Evolutionary conservation across 2,797 vertebrate species (phyloP).

Genomic region (Darevskia mixta): DNA sequence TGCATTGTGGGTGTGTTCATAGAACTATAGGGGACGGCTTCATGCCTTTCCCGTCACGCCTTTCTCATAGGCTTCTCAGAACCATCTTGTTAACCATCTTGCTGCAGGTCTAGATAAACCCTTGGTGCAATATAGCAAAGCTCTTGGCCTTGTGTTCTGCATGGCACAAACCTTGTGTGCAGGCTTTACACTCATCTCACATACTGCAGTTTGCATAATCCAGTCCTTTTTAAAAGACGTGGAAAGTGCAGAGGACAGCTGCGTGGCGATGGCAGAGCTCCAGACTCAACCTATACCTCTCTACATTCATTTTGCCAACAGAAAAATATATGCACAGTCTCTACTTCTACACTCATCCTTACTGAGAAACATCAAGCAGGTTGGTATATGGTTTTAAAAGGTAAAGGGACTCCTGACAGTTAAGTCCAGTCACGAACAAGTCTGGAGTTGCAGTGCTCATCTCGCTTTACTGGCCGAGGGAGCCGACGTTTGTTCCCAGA

Average conservation of each 20-base stretch:
- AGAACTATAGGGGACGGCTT: neutral
- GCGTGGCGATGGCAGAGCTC: neutral
- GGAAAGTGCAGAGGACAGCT: neutral
- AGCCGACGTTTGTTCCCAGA: too few species aligned
- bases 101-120: neutral
- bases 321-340: neutral
- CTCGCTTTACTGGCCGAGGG: too few species aligned
- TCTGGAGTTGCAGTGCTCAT: too few species aligned
- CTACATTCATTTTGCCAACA: neutral
- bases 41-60: neutral
- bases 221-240: too few species aligned
- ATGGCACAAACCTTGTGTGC: neutral
- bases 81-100: too few species aligned
- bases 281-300: neutral
- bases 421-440: too few species aligned
- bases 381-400: neutral
- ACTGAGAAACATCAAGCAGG: neutral
- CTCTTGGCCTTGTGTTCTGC: neutral
- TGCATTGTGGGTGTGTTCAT: neutral
- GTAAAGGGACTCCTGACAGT: too few species aligned
- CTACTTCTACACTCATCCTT: neutral
- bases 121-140: neutral
- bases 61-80: neutral
- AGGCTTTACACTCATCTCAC: neutral
- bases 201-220: neutral